Conservation (phyloP, 2,113 vertebrate genomes). For the Rhinopithecus roxellana region DNA sequence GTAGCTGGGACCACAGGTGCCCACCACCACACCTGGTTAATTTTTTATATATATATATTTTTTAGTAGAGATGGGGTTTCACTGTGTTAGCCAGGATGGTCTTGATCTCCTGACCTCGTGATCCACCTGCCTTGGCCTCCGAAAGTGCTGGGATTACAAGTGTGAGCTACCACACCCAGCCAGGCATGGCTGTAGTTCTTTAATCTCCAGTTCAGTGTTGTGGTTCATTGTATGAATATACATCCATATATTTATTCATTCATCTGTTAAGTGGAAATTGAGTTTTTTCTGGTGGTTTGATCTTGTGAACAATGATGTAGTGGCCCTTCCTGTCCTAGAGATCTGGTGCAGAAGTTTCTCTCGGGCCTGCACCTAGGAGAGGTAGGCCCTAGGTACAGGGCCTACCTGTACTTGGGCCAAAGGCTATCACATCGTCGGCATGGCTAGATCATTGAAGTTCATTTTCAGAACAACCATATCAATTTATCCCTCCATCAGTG, state of each 20-base stretch:
- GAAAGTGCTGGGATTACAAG: no score
- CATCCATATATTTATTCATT: neutral
- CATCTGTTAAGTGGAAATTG: neutral
- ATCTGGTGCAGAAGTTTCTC: neutral
- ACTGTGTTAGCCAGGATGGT: no score
- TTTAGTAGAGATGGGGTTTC: no score
- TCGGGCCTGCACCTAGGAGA: neutral
- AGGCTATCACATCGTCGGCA: neutral
- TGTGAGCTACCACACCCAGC: no score
- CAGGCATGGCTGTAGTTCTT: neutral
- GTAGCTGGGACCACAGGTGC: no score
- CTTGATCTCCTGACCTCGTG: no score
- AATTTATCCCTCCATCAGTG: accelerated
- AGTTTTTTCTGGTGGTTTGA: neutral
- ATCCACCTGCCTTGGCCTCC: no score
- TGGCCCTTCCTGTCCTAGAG: neutral
- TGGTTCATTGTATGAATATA: neutral
- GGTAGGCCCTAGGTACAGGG: neutral
- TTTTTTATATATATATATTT: no score
- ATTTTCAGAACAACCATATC: neutral
- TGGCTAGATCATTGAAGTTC: neutral
- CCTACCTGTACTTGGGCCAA: neutral
- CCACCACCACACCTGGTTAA: no score
- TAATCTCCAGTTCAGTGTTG: neutral
- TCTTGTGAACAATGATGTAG: neutral